Conservation (phyloP, 2,113 vertebrate genomes). For the Anseranas semipalmata region DNA sequence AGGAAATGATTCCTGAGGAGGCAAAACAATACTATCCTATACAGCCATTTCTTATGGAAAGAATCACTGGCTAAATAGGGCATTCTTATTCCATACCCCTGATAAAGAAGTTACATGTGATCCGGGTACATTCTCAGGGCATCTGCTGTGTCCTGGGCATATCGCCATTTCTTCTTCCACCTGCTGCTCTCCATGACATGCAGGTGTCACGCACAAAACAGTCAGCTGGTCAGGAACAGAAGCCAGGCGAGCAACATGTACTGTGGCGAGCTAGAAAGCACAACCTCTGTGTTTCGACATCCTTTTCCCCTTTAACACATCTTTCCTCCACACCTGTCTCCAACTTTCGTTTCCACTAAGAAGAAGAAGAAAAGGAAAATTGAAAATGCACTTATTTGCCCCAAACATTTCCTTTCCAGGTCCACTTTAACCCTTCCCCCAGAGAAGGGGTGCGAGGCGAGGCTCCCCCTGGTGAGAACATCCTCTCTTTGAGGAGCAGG, state of each 20-base stretch:
- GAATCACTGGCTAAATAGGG: neutral
- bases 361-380: neutral
- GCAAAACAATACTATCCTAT: neutral
- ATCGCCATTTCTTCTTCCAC: neutral
- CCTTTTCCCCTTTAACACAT: neutral
- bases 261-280: neutral
- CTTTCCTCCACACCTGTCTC: neutral
- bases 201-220: neutral
- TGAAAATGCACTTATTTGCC: neutral
- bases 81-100: neutral
- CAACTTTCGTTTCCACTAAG: neutral
- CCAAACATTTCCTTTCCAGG: neutral
- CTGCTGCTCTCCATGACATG: neutral
- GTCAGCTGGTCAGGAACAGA: neutral
- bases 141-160: neutral
- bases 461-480: neutral
- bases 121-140: neutral
- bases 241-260: neutral
- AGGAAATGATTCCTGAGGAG: neutral
- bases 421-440: neutral
- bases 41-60: neutral
- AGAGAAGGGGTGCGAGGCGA: neutral
- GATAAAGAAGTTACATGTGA: neutral
- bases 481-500: neutral
- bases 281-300: neutral